Base-by-base conservation (phyloP, 1,140 invertebrate genomes). In the Carposina sasakii region DNA sequence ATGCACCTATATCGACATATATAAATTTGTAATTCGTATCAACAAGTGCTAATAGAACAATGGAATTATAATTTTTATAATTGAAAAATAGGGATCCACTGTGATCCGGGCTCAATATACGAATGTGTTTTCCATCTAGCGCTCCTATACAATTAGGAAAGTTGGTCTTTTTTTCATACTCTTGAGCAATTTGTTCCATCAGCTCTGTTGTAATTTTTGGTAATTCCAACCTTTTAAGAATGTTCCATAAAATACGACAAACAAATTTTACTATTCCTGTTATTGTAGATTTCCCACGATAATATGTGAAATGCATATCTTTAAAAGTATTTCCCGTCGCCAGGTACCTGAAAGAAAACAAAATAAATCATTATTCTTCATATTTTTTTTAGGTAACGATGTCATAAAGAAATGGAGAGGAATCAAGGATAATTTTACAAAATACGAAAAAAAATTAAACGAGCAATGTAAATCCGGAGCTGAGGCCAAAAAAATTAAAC, bases 1-100 rank as follows among this genome's bases (percentile, higher is more conserved):
- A 63, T 42, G 63, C 63, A 50, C 66, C 63, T 43, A 81, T 57
- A 48, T 81, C 73, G 33, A 77, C 52, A 41, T 55, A 48, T 13
- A 60, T 51, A 46, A 79, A 74, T 53, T 55, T 58, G 42, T 70
- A 71, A 33, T 57, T 57, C 3, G 60, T 49, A 57, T 84, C 72
- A 4, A 54, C 63, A 30, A 75, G 46, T 52, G 74, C 79, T 48
- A 86, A 48, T 20, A 86, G 61, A 41, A 86, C 71, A 47, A 85
- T 76, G 51, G 74, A 81, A 60, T 71, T 63, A 8, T 49, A 67
- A 19, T 61, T 65, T 58, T 87, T 87, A 40, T 77, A 75, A 57
- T 83, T 85, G 33, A 58, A 76, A 60, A n/a, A 62, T 21, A 56
- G 42, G 24, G 60, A 58, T 48, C 76, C 75, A 48, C 63, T 60